Evolutionary conservation across 2,888 invertebrate species (phyloP).

Genomic region (Dorcus hopei): DNA sequence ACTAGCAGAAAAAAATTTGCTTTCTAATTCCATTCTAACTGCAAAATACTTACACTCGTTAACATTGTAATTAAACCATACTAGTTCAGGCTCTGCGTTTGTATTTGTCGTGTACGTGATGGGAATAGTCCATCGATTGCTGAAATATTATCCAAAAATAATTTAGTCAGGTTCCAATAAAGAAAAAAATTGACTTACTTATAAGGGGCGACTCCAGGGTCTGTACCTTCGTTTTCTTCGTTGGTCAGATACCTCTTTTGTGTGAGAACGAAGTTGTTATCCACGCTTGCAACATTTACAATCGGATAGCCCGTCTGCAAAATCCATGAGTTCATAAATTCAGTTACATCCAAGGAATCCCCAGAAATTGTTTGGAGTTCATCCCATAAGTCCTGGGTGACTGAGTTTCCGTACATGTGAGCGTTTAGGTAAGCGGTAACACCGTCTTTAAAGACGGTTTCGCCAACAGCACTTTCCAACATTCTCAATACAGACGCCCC

Average conservation of each 20-base stretch:
- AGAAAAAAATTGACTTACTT: background rate
- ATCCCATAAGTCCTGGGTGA: constrained; percentile 73
- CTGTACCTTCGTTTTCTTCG: constrained; percentile 29
- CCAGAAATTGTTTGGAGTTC: constrained; percentile 60
- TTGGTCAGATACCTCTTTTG: constrained; percentile 77
- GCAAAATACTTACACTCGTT: constrained; percentile 50
- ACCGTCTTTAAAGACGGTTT: constrained; percentile 67
- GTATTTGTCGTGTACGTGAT: constrained; percentile 66
- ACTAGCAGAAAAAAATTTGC: too few species aligned
- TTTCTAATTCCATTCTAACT: too few species aligned
- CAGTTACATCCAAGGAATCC: constrained; percentile 54
- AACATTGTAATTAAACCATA: constrained; percentile 43
- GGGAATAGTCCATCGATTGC: constrained; percentile 85
- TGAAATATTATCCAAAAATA: constrained; percentile 35
- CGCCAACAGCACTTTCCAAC: constrained; percentile 78
- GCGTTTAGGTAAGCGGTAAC: constrained; percentile 72
- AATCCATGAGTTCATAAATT: constrained; percentile 84
- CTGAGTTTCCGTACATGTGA: constrained; percentile 70
- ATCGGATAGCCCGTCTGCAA: constrained; percentile 86
- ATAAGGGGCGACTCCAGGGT: background rate
- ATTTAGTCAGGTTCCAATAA: background rate
- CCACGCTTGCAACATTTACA: constrained; percentile 56
- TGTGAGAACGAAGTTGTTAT: constrained; percentile 57
- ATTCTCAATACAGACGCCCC: constrained; percentile 86
- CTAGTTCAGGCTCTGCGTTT: constrained; percentile 19